Conservation (phyloP, 2,113 vertebrate species). For the Hiodon alosoides region DNA sequence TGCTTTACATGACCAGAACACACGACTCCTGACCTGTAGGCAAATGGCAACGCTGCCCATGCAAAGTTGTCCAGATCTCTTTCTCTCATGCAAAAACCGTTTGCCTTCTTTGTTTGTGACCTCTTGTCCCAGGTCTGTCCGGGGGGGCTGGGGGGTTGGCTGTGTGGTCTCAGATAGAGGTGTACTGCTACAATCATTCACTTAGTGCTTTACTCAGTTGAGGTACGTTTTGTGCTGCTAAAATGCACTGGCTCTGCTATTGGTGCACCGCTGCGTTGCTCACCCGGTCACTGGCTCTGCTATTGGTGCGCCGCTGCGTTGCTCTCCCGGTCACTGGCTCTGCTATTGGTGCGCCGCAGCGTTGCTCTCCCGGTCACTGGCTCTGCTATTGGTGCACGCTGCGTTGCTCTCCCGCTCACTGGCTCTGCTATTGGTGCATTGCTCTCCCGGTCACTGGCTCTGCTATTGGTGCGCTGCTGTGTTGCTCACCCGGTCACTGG, state of each 20-base stretch:
- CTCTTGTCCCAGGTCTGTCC: background rate
- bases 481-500: too few species aligned
- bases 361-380: background rate
- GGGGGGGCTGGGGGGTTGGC: background rate
- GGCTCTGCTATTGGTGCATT: background rate
- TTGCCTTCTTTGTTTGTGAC: background rate
- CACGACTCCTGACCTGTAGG: background rate
- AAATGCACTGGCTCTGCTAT: background rate
- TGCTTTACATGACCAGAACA: background rate
- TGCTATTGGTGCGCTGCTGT: background rate
- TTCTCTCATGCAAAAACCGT: too few species aligned
- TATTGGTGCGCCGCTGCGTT: background rate
- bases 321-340: too few species aligned
- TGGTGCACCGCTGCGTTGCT: background rate
- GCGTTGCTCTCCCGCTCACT: background rate
- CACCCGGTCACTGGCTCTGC: too few species aligned
- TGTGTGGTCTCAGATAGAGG: background rate
- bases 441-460: background rate
- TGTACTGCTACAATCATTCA: too few species aligned
- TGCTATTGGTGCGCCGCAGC: background rate
- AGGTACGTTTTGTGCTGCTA: too few species aligned
- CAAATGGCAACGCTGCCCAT: background rate
- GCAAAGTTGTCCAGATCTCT: background rate
- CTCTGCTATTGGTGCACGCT: background rate
- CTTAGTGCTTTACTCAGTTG: too few species aligned